These are phyloP conservation scores for Pachymerium ferrugineum DNA, from an alignment of 2,888 invertebrate genomes.

Conservation along the genomic window DNA sequence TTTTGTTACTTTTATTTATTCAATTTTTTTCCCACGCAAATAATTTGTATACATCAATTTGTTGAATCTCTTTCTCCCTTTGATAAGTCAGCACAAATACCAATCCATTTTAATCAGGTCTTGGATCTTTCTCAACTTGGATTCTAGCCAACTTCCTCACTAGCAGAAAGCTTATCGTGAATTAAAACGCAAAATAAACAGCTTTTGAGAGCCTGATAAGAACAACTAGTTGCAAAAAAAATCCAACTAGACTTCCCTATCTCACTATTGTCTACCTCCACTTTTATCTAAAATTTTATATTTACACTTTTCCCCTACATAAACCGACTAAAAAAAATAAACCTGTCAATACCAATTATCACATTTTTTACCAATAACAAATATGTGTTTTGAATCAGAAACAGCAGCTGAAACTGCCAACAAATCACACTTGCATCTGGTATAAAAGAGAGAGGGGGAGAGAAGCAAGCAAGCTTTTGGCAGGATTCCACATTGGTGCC, in stretches of 20 bases:
- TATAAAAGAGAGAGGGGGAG: background rate
- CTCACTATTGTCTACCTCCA: too few species aligned
- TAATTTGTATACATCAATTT: too few species aligned
- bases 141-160: background rate
- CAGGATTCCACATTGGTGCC: constrained; percentile 16
- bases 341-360: background rate
- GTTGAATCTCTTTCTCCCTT: too few species aligned
- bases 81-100: constrained; percentile 3
- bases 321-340: too few species aligned
- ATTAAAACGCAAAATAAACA: background rate
- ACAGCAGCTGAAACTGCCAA: background rate
- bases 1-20: too few species aligned
- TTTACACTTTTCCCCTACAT: too few species aligned
- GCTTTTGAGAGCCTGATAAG: background rate
- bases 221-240: background rate
- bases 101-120: background rate
- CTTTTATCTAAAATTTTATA: too few species aligned
- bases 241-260: background rate
- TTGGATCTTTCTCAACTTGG: background rate
- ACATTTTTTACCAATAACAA: background rate
- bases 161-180: constrained; percentile 1
- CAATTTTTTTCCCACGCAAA: too few species aligned
- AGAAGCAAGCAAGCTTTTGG: background rate
- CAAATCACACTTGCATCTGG: constrained; percentile 17
- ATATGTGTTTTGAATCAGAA: background rate